Conservation (phyloP, 2,113 vertebrate species). For the Corythornis vintsioides region DNA sequence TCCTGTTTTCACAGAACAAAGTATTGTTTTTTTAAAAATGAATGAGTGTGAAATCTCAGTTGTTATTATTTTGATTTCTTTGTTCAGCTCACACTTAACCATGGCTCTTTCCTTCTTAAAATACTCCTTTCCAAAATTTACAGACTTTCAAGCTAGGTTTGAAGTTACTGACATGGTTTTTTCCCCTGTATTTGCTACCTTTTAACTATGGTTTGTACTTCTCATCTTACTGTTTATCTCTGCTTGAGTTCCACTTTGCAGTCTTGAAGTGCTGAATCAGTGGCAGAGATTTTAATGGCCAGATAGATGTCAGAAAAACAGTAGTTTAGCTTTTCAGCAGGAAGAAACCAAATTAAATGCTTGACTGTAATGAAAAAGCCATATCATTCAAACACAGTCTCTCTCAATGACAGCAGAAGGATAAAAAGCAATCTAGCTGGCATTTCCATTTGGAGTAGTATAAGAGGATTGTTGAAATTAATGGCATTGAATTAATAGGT, state of each 20-base stretch:
- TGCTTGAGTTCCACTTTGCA: background rate
- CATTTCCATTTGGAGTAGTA: background rate
- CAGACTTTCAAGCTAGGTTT: background rate
- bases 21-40: background rate
- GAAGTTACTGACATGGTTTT: background rate
- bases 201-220: background rate
- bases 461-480: conserved; percentile 28
- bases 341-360: background rate
- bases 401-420: background rate
- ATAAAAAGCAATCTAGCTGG: background rate
- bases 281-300: background rate
- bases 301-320: background rate
- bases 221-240: background rate
- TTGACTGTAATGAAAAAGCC: background rate
- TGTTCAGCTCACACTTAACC: background rate
- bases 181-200: background rate
- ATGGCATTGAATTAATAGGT: background rate
- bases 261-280: background rate
- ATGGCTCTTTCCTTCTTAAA: background rate
- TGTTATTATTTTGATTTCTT: background rate
- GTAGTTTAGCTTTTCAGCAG: background rate
- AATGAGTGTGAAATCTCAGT: background rate
- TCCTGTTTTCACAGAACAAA: background rate
- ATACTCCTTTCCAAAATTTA: background rate
- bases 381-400: background rate